Conservation (phyloP, 2,113 vertebrate genomes). For the Megaceryle maxima region DNA sequence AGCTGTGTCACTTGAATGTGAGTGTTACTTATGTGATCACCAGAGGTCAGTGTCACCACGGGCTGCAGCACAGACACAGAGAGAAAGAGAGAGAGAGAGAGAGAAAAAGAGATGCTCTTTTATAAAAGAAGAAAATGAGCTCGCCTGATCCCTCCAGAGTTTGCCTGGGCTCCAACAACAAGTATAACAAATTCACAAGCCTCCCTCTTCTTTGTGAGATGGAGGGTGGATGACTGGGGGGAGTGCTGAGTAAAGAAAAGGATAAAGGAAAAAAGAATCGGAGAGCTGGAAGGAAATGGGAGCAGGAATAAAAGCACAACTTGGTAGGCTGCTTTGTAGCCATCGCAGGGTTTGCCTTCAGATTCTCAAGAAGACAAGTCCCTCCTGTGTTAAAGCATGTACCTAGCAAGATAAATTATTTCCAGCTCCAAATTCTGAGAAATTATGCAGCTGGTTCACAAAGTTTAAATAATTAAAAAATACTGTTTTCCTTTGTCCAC, state of each 20-base stretch:
- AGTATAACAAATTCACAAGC: neutral
- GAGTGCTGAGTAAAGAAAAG: neutral
- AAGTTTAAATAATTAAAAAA: neutral
- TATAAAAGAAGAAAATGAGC: neutral
- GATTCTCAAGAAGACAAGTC: neutral
- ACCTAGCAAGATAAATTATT: slow-evolving; percentile 1
- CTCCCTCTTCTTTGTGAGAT: neutral
- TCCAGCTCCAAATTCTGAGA: neutral
- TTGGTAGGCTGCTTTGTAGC: neutral
- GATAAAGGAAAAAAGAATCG: neutral
- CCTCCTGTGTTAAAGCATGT: neutral
- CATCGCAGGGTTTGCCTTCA: slow-evolving; percentile 18
- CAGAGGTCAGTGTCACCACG: slow-evolving; percentile 71
- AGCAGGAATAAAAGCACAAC: slow-evolving; percentile 14
- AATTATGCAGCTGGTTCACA: neutral
- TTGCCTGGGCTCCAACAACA: neutral
- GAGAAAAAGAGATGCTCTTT: neutral
- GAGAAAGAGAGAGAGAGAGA: too few relatives aligned
- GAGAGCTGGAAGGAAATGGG: neutral
- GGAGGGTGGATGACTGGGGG: neutral
- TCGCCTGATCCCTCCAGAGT: neutral
- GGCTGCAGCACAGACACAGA: neutral
- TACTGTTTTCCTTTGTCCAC: slow-evolving; percentile 16
- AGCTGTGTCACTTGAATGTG: neutral
- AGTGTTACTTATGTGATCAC: slow-evolving; percentile 47